Conservation (phyloP, 2,113 vertebrate species). For the Chloebia gouldiae region DNA sequence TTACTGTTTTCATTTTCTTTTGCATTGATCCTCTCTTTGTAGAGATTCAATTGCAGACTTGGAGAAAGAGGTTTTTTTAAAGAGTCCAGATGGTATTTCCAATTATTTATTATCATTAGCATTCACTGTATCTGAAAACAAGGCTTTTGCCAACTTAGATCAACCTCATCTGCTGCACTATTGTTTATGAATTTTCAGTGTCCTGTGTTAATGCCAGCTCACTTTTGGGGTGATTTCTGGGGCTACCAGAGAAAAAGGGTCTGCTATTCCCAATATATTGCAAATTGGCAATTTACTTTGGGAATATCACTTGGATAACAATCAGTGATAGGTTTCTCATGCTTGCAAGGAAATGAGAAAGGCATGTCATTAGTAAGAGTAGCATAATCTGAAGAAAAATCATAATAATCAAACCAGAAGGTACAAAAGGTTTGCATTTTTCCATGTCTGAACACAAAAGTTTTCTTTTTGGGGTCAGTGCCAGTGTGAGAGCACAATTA, state of each 20-base stretch:
- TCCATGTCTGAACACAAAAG: background rate
- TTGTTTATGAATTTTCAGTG: slow-evolving; percentile 7
- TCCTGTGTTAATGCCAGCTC: background rate
- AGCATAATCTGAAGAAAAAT: background rate
- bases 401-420: background rate
- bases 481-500: background rate
- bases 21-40: slow-evolving; percentile 34
- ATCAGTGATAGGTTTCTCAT: background rate
- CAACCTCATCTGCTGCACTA: slow-evolving; percentile 21
- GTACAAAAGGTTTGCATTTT: background rate
- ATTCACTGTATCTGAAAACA: slow-evolving; percentile 43
- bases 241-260: background rate
- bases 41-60: slow-evolving; percentile 35
- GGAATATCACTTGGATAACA: background rate
- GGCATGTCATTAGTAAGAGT: background rate
- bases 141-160: slow-evolving; percentile 47
- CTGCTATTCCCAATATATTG: background rate
- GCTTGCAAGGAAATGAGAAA: background rate
- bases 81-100: slow-evolving; percentile 51
- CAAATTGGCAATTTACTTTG: background rate
- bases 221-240: background rate
- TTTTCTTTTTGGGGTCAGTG: background rate
- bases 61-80: slow-evolving; percentile 39
- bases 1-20: slow-evolving; percentile 50
- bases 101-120: slow-evolving; percentile 57